Percentiles rank a stretch among this genome's conserved stretches.
Conservation (phyloP, 2,113 vertebrate species). For the Hippocampus zosterae region DNA sequence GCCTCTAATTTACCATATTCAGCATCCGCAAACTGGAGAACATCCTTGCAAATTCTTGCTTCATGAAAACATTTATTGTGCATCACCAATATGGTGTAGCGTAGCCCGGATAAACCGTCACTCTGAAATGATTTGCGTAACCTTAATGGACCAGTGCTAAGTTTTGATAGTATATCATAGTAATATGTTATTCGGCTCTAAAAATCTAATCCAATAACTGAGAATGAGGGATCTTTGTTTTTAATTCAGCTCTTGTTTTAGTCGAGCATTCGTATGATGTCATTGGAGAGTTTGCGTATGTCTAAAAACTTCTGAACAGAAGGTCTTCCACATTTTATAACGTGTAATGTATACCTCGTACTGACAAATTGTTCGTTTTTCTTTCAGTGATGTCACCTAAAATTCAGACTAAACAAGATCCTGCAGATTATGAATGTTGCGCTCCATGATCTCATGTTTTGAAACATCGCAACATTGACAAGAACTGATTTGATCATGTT, state of each 20-base stretch:
- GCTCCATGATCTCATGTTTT: neutral
- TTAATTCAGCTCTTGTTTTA: neutral
- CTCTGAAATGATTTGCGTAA: too few relatives aligned
- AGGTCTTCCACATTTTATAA: constrained; percentile 8
- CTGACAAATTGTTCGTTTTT: constrained; percentile 12
- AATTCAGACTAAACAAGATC: constrained; percentile 2
- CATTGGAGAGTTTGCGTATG: neutral
- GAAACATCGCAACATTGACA: neutral
- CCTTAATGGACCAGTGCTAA: neutral
- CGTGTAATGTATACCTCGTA: constrained; percentile 15
- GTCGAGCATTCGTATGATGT: neutral
- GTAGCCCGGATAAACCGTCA: too few relatives aligned
- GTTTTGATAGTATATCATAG: neutral
- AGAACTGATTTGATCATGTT: neutral
- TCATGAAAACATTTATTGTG: too few relatives aligned
- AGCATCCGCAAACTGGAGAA: neutral
- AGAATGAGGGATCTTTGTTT: neutral
- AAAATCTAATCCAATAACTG: neutral
- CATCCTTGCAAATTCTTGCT: too few relatives aligned
- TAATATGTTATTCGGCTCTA: neutral
- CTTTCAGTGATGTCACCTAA: neutral
- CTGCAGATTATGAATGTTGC: neutral
- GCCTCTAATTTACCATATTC: neutral
- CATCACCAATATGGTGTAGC: too few relatives aligned
- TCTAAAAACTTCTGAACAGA: constrained; percentile 8